Conservation (phyloP, 1,140 invertebrate genomes). For the Agrilus planipennis region DNA sequence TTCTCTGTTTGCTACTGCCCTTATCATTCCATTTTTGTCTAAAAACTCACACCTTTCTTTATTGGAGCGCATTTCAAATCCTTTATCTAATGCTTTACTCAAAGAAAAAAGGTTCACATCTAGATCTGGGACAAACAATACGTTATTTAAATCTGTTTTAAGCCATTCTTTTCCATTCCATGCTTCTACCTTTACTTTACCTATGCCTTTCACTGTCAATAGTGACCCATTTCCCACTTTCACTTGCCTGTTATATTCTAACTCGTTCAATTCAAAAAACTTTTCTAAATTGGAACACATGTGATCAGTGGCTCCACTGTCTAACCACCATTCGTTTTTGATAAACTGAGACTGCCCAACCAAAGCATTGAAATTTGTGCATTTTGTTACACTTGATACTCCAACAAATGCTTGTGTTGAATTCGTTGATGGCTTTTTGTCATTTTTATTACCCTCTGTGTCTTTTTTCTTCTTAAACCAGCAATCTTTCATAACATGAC, state of each 20-base stretch:
- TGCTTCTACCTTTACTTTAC: neutral
- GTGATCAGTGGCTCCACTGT: neutral
- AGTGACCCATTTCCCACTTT: constrained; percentile 2
- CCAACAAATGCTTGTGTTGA: too few species aligned
- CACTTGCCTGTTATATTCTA: neutral
- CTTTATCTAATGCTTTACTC: constrained; percentile 21
- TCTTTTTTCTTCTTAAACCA: neutral
- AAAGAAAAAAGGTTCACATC: constrained; percentile 31
- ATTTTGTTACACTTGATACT: neutral
- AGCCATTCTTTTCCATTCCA: neutral
- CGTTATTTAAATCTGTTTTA: neutral
- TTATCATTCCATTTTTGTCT: constrained; percentile 16
- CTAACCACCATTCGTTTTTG: neutral
- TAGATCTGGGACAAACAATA: constrained; percentile 29
- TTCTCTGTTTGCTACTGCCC: constrained; percentile 14
- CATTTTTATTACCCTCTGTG: neutral
- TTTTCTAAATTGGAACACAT: neutral
- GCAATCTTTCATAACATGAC: too few species aligned
- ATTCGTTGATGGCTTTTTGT: neutral
- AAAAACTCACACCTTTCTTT: constrained; percentile 17
- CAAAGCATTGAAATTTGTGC: neutral
- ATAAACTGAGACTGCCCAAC: neutral
- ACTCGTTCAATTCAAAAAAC: neutral
- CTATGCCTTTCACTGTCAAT: neutral
- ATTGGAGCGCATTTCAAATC: constrained; percentile 22